Evolutionary conservation across 1,140 invertebrate species (phyloP).

Genomic region (Drosophila miranda): DNA sequence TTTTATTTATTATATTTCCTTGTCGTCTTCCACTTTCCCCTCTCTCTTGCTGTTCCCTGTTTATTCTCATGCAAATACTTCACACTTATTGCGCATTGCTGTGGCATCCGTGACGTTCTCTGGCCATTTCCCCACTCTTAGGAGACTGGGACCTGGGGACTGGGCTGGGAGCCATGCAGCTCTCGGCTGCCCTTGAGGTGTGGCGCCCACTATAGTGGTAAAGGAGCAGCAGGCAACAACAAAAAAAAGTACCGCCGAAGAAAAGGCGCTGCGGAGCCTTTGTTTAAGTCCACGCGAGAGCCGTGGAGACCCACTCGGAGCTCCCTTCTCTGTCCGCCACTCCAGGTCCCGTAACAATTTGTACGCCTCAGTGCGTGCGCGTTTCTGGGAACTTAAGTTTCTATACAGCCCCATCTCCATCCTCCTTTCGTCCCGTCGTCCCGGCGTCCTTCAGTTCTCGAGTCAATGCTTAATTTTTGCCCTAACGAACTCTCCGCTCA

Average conservation of each 20-base stretch:
- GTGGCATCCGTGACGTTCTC: slow-evolving; percentile 60
- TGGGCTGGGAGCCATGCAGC: too few species aligned
- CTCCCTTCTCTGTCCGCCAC: slow-evolving; percentile 22
- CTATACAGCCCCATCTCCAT: slow-evolving; percentile 49
- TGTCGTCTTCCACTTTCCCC: slow-evolving; percentile 18
- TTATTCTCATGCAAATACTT: slow-evolving; percentile 76
- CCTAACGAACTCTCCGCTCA: slow-evolving; percentile 46
- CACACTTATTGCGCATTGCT: slow-evolving; percentile 66
- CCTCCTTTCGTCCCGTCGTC: not conserved
- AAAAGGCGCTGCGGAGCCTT: slow-evolving; percentile 67
- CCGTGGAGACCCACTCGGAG: slow-evolving; percentile 22
- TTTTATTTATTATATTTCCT: slow-evolving; percentile 28
- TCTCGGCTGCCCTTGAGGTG: not conserved
- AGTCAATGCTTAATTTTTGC: slow-evolving; percentile 62
- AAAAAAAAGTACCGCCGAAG: slow-evolving; percentile 29
- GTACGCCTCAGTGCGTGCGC: slow-evolving; percentile 74
- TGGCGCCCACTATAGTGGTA: slow-evolving; percentile 47
- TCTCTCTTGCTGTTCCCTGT: slow-evolving; percentile 44
- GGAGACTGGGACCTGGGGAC: too few species aligned
- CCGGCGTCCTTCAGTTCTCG: slow-evolving; percentile 2
- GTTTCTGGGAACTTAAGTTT: slow-evolving; percentile 80
- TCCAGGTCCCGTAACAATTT: slow-evolving; percentile 71
- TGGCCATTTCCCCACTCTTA: slow-evolving; percentile 37
- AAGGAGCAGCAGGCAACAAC: not conserved
- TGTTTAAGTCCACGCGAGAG: slow-evolving; percentile 60